These are phyloP conservation scores for Lepisosteus oculatus DNA, from an alignment of 2,113 vertebrate genomes.

Conservation along the genomic window DNA sequence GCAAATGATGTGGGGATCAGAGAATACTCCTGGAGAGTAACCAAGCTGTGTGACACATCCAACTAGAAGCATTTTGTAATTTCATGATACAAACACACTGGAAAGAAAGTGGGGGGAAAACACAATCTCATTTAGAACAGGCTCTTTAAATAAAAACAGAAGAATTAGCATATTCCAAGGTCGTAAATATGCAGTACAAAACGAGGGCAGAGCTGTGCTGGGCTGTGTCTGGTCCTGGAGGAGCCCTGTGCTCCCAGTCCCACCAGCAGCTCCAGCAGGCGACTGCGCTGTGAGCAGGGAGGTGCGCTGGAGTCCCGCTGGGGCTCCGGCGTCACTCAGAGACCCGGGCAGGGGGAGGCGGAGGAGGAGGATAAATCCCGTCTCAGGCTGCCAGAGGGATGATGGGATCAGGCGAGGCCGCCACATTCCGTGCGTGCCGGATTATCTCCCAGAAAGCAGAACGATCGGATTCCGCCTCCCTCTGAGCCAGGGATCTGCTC, in stretches of 20 bases:
- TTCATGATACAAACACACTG: not conserved
- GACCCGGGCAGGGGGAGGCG: too few species aligned
- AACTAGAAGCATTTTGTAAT: not conserved
- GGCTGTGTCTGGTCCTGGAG: not conserved
- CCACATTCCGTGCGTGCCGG: not conserved
- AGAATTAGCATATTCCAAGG: constrained; percentile 11
- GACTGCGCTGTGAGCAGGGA: not conserved
- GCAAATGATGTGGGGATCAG: too few species aligned
- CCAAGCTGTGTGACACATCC: too few species aligned
- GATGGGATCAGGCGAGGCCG: constrained; percentile 2
- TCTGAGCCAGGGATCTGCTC: too few species aligned
- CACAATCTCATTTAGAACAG: not conserved
- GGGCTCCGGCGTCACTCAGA: not conserved
- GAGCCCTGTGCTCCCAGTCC: not conserved
- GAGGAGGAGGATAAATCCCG: not conserved
- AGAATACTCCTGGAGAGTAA: too few species aligned
- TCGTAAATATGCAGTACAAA: constrained; percentile 16
- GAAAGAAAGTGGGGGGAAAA: not conserved
- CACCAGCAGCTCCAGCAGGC: not conserved
- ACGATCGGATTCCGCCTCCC: not conserved
- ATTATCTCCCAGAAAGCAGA: constrained; percentile 7
- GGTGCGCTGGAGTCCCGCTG: not conserved
- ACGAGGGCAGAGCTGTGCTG: constrained; percentile 1
- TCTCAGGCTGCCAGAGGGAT: constrained; percentile 8
- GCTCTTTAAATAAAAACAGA: not conserved